Evolutionary conservation across 2,113 vertebrate genomes (phyloP), one percentile per base, ranked within the genome.

Genomic region (Atlantisia rogersi): DNA sequence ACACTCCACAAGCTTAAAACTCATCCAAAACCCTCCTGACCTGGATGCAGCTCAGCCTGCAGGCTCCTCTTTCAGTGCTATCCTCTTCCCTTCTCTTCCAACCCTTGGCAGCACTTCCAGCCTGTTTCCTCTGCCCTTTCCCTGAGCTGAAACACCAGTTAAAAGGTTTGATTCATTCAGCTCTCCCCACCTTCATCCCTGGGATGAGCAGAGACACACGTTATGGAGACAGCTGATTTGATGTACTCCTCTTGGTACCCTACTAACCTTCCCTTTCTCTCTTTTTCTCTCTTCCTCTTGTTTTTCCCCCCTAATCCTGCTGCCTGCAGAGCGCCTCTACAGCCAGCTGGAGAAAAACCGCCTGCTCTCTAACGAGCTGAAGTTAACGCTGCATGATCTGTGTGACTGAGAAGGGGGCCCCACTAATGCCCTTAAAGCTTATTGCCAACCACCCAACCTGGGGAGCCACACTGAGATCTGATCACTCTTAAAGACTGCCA

Each of bases 361-460:
- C 32, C 97, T 98, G 97, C 98, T 98, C 95, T 97, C 98, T 97
- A 98, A 97, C 31, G 98, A 98, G 97, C 97, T 98, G 98, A 98
- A 98, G 98, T 96, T 98, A 97, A 98, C 97, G 88, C 98, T 98
- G 97, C 98, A 98, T 97, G 98, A 98, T 98, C 97, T 98, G 62
- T 98, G 98, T 97, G 98, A 98, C 96, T 98, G 98, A 98, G 86
- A 92, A 95, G 95, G 95, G 97, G 97, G 94, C 95, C 95, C 95
- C 96, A 67, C 95, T 96, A 90, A 88, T 81, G 90, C 93, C 88
- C 81, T 74, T 91, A 97, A 97, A 94, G 94, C 93, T 96, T 65
- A 67, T 88, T 55, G 80, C 79, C 48, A 95, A 40, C 94, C 94
- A 81, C 85, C 96, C 82, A 18, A 93, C 94, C 95, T 84, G 93